A percentile compares a stretch with the other conserved stretches of the same genome.
phyloP scores from a whole-genome alignment of 2,888 invertebrate species.

The Nasonovia ribisnigri region DNA sequence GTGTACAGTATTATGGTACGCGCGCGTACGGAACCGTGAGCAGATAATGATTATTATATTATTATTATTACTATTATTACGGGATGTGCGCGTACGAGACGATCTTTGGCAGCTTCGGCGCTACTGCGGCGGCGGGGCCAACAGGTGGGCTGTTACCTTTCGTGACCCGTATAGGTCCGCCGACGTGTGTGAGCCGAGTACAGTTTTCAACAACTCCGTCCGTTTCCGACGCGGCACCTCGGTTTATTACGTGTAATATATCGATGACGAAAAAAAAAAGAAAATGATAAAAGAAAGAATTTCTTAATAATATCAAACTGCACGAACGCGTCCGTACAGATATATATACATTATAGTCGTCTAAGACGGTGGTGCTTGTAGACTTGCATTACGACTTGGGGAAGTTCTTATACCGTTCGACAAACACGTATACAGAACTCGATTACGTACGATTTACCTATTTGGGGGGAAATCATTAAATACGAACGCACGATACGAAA shows the following conservation, averaged over 20 bases:
- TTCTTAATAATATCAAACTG: not conserved
- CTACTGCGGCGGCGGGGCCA: not conserved
- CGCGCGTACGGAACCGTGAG: not conserved
- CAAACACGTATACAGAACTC: not conserved
- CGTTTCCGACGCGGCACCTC: not conserved
- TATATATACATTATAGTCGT: not conserved
- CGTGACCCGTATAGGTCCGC: conserved; percentile 8
- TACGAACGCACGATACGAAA: not conserved
- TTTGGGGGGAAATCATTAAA: not conserved
- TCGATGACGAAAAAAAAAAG: not conserved
- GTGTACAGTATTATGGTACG: not conserved
- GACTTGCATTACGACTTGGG: not conserved
- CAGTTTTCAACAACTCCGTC: not conserved
- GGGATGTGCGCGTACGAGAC: not conserved
- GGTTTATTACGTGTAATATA: not conserved
- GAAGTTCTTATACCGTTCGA: not conserved
- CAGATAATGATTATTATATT: conserved; percentile 19
- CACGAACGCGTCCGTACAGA: not conserved
- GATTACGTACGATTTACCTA: not conserved
- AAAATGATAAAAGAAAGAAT: not conserved
- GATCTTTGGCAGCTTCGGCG: conserved; percentile 15
- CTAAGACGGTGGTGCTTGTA: not conserved
- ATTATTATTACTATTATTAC: conserved; percentile 23
- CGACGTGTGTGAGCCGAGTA: not conserved
- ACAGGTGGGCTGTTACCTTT: conserved; percentile 28